Base-by-base conservation (phyloP, 1,140 invertebrate genomes). In the Campoletis sonorensis region DNA sequence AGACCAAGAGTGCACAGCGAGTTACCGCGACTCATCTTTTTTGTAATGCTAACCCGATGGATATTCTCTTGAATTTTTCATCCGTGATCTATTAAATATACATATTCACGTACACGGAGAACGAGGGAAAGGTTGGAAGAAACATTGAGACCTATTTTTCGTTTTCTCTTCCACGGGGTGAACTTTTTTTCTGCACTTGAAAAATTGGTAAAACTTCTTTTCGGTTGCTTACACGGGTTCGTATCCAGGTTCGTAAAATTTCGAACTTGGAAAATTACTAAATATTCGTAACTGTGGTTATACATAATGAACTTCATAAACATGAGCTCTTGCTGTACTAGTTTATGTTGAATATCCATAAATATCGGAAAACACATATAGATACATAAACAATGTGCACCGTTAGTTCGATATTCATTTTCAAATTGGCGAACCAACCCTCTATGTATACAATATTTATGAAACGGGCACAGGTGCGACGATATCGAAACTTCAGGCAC, bases 61-160 rank as follows among this genome's bases (percentile, higher is more conserved):
- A 79, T 79, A 78, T 27, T 61, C 27, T 21, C 21, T 64, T 81
- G 80, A 81, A 81, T 81, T 78, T 81, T 81, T 81, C 67, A 81
- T 78, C 71, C 68, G 18, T n/a, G 27, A 77, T 45, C 51, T 33
- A 68, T 26, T 72, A 49, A 51, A 61, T 77, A 45, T 71, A 72
- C 71, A 13, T 23, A 23, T 27, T 1, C 23, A 26, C 61, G 10
- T 15, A 15, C 10, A 64, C 8, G 10, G 27, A 23, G 58, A 21
- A 61, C 58, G 58, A 61, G 16, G 16, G 18, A 64, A 23, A 27
- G 54, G 11, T 5, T 5, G 13, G 21, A 58, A 21, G 54, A 23
- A 5, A 4, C 54, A 23, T 23, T 18, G 18, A 13, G 54, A 58
- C 21, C 54, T 5, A 58, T 58, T 13, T 58, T 13, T n/a, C 54